These are phyloP conservation scores for Drosophila kokeensis DNA, from an alignment of 2,888 invertebrate species.

Conservation along the genomic window DNA sequence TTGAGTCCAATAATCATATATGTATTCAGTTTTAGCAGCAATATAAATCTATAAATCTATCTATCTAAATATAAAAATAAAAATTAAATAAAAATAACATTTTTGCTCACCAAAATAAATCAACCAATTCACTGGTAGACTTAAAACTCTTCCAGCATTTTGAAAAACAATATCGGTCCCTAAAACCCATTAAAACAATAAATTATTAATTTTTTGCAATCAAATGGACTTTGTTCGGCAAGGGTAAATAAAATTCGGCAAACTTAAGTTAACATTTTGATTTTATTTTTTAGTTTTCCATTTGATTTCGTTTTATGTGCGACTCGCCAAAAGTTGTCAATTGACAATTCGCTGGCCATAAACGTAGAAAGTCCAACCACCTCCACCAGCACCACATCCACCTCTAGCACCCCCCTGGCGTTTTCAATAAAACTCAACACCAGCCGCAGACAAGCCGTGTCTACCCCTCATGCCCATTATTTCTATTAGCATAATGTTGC, in stretches of 20 bases:
- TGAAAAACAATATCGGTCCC: no score
- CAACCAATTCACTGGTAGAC: background rate
- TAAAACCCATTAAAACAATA: no score
- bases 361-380: conserved; percentile 40
- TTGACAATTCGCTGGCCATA: conserved; percentile 65
- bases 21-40: background rate
- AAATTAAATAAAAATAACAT: background rate
- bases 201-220: no score
- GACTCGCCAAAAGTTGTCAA: conserved; percentile 75
- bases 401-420: background rate
- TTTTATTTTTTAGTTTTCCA: conserved; percentile 69
- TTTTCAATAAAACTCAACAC: conserved; percentile 72
- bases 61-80: no score
- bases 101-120: background rate
- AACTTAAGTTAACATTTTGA: conserved; percentile 7
- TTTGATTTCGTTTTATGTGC: conserved; percentile 78
- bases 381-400: conserved; percentile 7
- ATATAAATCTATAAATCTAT: no score
- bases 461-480: conserved; percentile 27
- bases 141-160: background rate
- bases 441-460: conserved; percentile 60
- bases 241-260: background rate
- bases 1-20: background rate
- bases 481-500: conserved; percentile 80
- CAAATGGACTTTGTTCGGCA: background rate